These are phyloP conservation scores for Dinoponera quadriceps DNA, from an alignment of 1,140 invertebrate genomes.

Conservation along the genomic window DNA sequence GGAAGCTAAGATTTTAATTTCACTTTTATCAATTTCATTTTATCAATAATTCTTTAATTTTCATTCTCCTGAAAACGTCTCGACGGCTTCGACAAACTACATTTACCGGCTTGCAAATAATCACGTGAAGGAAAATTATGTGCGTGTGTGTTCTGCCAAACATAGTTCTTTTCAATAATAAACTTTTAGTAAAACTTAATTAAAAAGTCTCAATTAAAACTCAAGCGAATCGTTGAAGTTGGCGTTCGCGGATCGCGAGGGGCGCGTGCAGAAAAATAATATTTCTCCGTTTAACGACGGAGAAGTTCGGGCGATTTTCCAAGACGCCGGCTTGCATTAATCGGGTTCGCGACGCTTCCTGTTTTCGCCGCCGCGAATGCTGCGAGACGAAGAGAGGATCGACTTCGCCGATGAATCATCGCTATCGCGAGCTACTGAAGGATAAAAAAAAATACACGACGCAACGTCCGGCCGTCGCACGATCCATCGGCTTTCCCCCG, in stretches of 20 bases:
- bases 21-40: too few relatives aligned
- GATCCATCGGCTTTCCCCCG: conserved; percentile 12
- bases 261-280: not conserved
- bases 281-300: not conserved
- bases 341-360: not conserved
- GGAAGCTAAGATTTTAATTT: too few relatives aligned
- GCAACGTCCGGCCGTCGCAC: not conserved
- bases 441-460: conserved; percentile 8
- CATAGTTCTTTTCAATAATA: not conserved
- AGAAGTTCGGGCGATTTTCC: not conserved
- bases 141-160: not conserved
- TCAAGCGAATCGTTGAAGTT: not conserved
- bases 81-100: not conserved
- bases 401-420: conserved; percentile 39
- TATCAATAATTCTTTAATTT: too few relatives aligned
- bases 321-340: conserved; percentile 1
- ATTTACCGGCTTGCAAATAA: not conserved
- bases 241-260: not conserved
- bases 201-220: not conserved
- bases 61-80: too few relatives aligned
- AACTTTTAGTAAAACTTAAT: not conserved
- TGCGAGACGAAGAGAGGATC: not conserved
- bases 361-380: conserved; percentile 5
- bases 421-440: conserved; percentile 21
- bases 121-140: not conserved